Evolutionary conservation across 1,140 invertebrate genomes (phyloP), one percentile per base, ranked within the genome.

Genomic region (Tetramorium simillimum): DNA sequence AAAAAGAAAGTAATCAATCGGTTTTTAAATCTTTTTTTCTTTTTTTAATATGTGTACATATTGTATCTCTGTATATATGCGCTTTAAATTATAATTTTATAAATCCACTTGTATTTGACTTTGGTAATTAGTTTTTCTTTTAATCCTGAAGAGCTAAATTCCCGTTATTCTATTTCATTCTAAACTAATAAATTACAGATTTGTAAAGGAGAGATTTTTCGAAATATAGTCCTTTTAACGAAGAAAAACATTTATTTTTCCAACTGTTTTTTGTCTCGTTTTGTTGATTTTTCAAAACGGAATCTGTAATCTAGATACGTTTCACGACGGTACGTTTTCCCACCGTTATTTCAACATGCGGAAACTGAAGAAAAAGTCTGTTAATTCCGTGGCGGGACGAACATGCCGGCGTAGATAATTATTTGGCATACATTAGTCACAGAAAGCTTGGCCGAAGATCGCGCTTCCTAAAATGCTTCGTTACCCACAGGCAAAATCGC

Each of bases 381-480:
- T 75, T 84, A 75, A 75, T 33, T 75, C 33, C 10, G 40, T 60
- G 58, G 53, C 80, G 56, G 40, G 40, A 60, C n/a, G 69, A 9
- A 40, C 65, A 73, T 28, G 69, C 56, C 53, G 18, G 69, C 67
- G 69, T 62, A 24, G 18, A 84, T 84, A 73, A 84, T 84, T 73
- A 84, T 84, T 84, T 75, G 80, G 80, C 80, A 84, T 84, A 49
- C 69, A 84, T 84, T 84, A 84, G 80, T 84, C 40, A 75, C 24
- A 84, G 53, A 62, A 21, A 81, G 49, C 65, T 56, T 33, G 33
- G 37, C n/a, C 18, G 62, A 46, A 82, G 80, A 82, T 60, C n/a
- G 80, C 69, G n/a, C 56, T 82, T 82, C 80, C 80, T 84, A 84
- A 84, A 84, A 75, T 62, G 80, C 80, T 84, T 75, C 69, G 80